Evolutionary conservation across 2,113 vertebrate genomes (phyloP), one percentile per base, ranked within the genome.

Genomic region (Poeciliopsis occidentalis): DNA sequence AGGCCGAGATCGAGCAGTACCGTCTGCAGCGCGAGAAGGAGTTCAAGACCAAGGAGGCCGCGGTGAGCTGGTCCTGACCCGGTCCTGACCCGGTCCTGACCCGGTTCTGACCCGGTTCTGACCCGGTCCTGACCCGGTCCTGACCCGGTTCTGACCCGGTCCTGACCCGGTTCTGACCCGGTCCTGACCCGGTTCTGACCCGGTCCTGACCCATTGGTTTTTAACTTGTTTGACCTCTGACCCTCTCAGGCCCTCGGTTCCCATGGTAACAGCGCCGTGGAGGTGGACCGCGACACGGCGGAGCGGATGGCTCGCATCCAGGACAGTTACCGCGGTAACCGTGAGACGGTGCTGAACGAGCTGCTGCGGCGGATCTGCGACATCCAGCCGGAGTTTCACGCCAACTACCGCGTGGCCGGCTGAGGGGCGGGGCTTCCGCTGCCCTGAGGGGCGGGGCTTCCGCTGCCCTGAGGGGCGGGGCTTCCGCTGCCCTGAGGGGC

Each of bases 1-100:
- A 99, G 91, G 98, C 97, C 0, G 98, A 99, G 92, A 98, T 99
- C 8, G 98, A 99, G 69, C 97, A 99, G 84, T 99, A 99, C 72
- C 96, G 98, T 12, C 92, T 98, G 69, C 98, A 99, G 92, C 94
- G 98, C 29, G 97, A 99, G 86, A 98, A 97, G 74, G 98, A 99
- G 76, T 99, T 99, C 91, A 99, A 99, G 92, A 97, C 96, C 80
- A 99, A 99, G 82, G 97, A 99, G 87, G 96, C 96, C 8, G 97
- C 97, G 31, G 98, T 92, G 94, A 88, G 92, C 62, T 17, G 0
- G 13, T 64, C 5, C 7, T 64, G 7, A 30, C 27, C 27, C 27
- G 27, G 27, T 27, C 1, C 32, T 34, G 32, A 10, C 2, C 32
- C 0, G 1, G 32, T 34, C 10, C 8, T 34, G 32, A 34, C 0